These are phyloP conservation scores for Xerus inauris DNA, from an alignment of 2,113 vertebrate genomes.

Conservation along the genomic window DNA sequence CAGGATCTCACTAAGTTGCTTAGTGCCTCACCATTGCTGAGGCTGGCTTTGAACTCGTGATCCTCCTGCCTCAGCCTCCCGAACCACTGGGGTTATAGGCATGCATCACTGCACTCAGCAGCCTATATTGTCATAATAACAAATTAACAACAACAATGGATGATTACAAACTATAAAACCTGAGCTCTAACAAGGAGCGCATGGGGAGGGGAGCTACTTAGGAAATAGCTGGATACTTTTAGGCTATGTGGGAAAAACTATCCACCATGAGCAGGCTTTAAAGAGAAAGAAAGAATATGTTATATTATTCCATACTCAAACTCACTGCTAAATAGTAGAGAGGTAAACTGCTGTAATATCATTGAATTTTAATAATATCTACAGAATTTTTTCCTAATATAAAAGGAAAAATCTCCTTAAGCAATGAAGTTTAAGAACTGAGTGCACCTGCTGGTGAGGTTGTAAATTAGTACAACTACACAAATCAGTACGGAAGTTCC, in stretches of 20 bases:
- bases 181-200: neutral
- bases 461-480: no score
- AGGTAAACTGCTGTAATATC: constrained; percentile 11
- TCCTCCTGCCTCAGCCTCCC: no score
- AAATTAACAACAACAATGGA: neutral
- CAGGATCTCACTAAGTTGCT: no score
- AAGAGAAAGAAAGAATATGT: neutral
- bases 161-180: constrained; percentile 17
- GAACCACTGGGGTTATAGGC: no score
- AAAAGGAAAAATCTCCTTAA: neutral
- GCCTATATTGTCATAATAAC: neutral
- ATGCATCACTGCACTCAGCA: neutral
- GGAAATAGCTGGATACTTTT: neutral
- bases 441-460: no score
- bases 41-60: no score
- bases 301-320: constrained; percentile 14
- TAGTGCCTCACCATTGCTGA: no score
- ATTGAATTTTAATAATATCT: neutral
- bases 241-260: constrained; percentile 5
- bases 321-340: neutral
- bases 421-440: neutral
- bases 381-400: neutral
- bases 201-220: neutral
- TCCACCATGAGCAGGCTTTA: constrained; percentile 14
- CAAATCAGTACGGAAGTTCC: no score